Percentiles rank a stretch among this genome's conserved stretches.
Conservation (phyloP, 2,797 vertebrate species). For the Acestrorhynchus altus region DNA sequence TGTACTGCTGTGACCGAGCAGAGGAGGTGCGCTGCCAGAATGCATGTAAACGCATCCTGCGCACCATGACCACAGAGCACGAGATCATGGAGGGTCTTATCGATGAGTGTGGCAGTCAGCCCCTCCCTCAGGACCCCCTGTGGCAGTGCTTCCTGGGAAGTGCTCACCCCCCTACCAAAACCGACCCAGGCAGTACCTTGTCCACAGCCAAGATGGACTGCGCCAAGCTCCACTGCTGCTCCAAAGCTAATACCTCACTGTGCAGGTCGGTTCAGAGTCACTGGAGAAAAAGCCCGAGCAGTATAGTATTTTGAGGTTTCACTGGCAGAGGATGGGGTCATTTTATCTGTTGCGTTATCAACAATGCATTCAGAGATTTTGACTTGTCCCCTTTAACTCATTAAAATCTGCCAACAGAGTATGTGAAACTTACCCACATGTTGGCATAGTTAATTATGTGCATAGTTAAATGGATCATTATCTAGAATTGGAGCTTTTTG, state of each 20-base stretch:
- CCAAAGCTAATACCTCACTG: conserved; percentile 93
- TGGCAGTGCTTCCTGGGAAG: conserved; percentile 98
- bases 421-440: background rate
- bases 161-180: conserved; percentile 85
- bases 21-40: conserved; percentile 89
- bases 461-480: no score
- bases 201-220: conserved; percentile 92
- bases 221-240: conserved; percentile 97
- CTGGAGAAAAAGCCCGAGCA: background rate
- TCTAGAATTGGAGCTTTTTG: background rate
- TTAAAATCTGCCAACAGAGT: no score
- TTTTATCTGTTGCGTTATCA: no score
- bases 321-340: background rate
- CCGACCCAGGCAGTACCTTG: conserved; percentile 85
- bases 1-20: conserved; percentile 96
- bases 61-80: conserved; percentile 94
- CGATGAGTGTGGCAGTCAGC: conserved; percentile 89
- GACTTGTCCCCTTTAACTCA: no score
- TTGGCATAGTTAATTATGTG: background rate
- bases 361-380: no score
- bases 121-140: conserved; percentile 96
- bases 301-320: background rate
- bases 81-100: conserved; percentile 98
- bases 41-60: conserved; percentile 91
- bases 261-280: conserved; percentile 84